Percentiles rank a stretch among this genome's conserved stretches.
These are phyloP conservation scores for Herminia tarsipennalis DNA, from an alignment of 2,888 invertebrate genomes.

Conservation along the genomic window DNA sequence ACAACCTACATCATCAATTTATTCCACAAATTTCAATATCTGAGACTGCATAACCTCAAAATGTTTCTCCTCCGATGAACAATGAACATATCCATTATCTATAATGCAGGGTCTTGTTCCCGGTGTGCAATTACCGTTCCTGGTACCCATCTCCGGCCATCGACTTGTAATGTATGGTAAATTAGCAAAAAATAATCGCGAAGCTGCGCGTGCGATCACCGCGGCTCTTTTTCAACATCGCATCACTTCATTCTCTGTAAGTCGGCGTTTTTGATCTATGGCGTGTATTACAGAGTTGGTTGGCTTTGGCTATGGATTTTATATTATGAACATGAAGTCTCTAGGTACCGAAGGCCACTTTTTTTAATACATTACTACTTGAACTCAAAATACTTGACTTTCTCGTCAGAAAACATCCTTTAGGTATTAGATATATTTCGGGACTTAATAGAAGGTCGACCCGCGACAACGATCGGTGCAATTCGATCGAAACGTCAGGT, in stretches of 20 bases:
- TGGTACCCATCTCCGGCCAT: conserved; percentile 49
- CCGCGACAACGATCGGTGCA: no score
- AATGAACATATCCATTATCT: conserved; percentile 3
- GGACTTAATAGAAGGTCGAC: no score
- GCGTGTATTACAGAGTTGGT: neutral
- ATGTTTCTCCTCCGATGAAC: neutral
- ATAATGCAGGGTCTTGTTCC: conserved; percentile 15
- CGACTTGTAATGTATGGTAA: conserved; percentile 64
- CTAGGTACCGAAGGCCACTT: no score
- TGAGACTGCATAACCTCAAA: neutral
- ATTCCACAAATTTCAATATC: neutral
- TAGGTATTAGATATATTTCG: no score
- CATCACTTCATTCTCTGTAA: conserved; percentile 37
- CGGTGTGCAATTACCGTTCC: conserved; percentile 31
- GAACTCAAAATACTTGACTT: no score
- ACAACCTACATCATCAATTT: no score
- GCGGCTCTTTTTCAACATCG: conserved; percentile 42
- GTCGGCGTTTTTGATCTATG: conserved; percentile 36
- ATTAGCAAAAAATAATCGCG: conserved; percentile 77
- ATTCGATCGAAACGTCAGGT: no score
- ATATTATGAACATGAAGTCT: no score
- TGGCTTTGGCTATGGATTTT: neutral
- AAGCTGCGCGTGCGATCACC: conserved; percentile 39
- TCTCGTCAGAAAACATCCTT: no score
- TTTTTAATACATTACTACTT: no score